Evolutionary conservation across 2,113 vertebrate genomes (phyloP), one percentile per base, ranked within the genome.

Genomic region (Edolisoma coerulescens): DNA sequence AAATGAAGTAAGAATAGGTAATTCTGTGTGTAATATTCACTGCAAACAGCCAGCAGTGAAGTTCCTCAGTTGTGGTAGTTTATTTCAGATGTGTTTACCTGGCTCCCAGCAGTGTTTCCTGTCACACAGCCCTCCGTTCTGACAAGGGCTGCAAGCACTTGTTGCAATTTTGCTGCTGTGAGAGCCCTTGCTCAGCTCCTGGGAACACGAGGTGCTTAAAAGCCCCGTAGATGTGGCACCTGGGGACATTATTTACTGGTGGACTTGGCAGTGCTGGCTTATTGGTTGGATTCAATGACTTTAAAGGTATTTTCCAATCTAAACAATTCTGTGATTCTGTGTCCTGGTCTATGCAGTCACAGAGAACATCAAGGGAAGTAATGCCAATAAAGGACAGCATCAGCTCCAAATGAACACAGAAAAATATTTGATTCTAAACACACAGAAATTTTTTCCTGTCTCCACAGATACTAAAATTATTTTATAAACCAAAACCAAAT

Each of bases 281-380:
- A 57, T 49, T 0, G 1, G 44, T 22, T 35, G 45, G 23, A 67
- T 21, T 79, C 0, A 0, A 27, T 33, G 47, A 23, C 16, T 61
- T 75, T 14, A 57, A 39, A 71, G 35, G 22, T 32, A 16, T 54
- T 76, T 93, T 71, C 57, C 27, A 63, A 24, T 4, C 22, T 22
- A 28, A 61, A 70, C 13, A 33, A 19, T 45, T 67, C 20, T 14
- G 5, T 81, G n/a, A 28, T 74, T 88, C 64, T 30, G 0, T 28
- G 37, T 30, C 32, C 37, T 67, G 49, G 14, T 50, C 61, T 81
- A 1, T 0, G 1, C 11, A 50, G 16, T 47, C 56, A 42, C 0
- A 41, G 33, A 77, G 23, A 33, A 59, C 39, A 50, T 3, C 9
- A 70, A 65, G 35, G 1, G 3, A 73, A 71, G 8, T 30, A 56